Conservation (phyloP, 1,140 invertebrate species). For the Pogonognathellus flavescens region DNA sequence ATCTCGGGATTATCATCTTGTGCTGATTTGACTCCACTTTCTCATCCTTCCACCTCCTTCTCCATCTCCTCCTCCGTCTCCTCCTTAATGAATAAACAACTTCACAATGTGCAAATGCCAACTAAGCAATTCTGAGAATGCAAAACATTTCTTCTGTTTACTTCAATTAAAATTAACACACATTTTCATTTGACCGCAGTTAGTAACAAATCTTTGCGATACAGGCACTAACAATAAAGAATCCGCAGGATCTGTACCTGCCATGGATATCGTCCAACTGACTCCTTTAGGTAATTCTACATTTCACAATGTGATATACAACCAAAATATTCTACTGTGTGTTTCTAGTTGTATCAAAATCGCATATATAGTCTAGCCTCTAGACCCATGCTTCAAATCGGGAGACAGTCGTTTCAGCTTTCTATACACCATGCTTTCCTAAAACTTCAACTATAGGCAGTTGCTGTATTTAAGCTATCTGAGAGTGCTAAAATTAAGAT, state of each 20-base stretch:
- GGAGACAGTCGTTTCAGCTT: too few species aligned
- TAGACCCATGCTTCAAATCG: too few species aligned
- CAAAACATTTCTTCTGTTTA: not conserved
- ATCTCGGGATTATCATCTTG: slow-evolving; percentile 63
- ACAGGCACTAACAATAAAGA: not conserved
- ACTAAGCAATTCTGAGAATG: not conserved
- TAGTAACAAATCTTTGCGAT: not conserved
- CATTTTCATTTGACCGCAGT: not conserved
- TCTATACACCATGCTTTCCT: too few species aligned
- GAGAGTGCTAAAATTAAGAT: too few species aligned
- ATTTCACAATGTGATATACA: slow-evolving; percentile 1
- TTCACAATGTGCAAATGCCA: not conserved
- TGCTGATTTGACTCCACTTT: slow-evolving; percentile 41
- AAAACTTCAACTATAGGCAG: too few species aligned
- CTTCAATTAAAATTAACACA: slow-evolving; percentile 13
- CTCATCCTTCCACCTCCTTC: slow-evolving; percentile 7
- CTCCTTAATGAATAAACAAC: slow-evolving; percentile 9
- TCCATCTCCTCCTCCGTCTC: not conserved
- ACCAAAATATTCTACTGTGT: too few species aligned
- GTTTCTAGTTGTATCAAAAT: too few species aligned
- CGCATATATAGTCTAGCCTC: too few species aligned
- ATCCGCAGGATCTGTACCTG: not conserved
- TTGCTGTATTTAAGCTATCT: too few species aligned
- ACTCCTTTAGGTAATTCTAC: not conserved
- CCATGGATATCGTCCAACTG: not conserved